Percentiles rank a stretch among this genome's conserved stretches.
phyloP scores from a whole-genome alignment of 2,113 vertebrate species.

The Alectura lathami region DNA sequence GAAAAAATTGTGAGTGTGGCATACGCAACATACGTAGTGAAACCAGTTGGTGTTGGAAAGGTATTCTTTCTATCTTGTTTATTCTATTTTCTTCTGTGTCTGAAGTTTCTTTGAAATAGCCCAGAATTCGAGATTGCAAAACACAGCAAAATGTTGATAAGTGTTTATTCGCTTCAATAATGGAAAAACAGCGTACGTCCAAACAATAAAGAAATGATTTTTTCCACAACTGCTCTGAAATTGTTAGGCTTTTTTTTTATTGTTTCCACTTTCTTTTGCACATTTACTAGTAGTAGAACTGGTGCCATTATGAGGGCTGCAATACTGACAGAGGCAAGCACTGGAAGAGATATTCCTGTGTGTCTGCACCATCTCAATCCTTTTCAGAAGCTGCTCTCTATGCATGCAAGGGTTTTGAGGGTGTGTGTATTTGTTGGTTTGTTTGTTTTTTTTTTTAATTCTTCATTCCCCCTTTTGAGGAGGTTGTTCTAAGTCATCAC shows the following conservation, averaged over 20 bases:
- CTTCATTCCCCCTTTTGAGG: background rate
- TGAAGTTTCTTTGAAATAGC: background rate
- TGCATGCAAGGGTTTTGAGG: background rate
- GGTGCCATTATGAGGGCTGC: background rate
- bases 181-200: background rate
- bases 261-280: background rate
- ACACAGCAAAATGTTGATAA: background rate
- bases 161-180: background rate
- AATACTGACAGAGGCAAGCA: background rate
- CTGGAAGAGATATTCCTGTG: background rate
- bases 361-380: background rate
- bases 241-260: background rate
- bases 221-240: background rate
- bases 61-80: slow-evolving; percentile 71
- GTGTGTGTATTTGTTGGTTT: rapidly evolving
- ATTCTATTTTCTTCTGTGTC: background rate
- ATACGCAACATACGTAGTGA: slow-evolving; percentile 81
- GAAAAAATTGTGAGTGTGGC: slow-evolving; percentile 80
- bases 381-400: background rate
- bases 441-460: background rate
- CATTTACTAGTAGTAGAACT: background rate
- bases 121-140: background rate
- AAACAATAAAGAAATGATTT: background rate
- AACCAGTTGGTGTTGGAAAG: slow-evolving; percentile 70
- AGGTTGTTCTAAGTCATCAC: background rate